Percentiles rank a stretch among this genome's conserved stretches.
Evolutionary conservation across 1,140 invertebrate species (phyloP).

Genomic region (Diachasmimorpha longicaudata): DNA sequence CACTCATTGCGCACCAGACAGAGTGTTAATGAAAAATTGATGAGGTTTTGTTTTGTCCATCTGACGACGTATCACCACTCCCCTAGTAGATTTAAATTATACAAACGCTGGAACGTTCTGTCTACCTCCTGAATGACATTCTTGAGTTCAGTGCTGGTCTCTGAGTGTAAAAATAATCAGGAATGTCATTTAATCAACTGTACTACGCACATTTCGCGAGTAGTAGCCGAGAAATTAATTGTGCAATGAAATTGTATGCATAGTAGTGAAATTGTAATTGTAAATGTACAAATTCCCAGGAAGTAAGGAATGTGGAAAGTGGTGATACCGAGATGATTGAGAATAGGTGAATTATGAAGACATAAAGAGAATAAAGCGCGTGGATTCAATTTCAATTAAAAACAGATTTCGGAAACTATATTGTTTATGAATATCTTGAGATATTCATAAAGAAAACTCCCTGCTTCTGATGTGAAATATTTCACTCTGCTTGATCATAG

Average conservation of each 20-base stretch:
- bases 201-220: background rate
- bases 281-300: background rate
- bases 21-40: too few species aligned
- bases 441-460: too few species aligned
- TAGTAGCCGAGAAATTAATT: constrained; percentile 1
- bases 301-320: background rate
- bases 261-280: background rate
- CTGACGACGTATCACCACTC: too few species aligned
- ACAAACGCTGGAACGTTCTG: constrained; percentile 35
- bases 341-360: background rate
- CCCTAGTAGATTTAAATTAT: background rate
- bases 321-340: background rate
- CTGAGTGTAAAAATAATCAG: constrained; percentile 12
- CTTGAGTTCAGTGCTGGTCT: constrained; percentile 38
- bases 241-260: background rate
- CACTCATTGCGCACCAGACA: too few species aligned
- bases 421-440: too few species aligned
- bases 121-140: constrained; percentile 15
- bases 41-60: too few species aligned
- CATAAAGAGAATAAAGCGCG: too few species aligned
- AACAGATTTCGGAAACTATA: too few species aligned
- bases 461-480: too few species aligned
- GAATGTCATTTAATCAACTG: background rate
- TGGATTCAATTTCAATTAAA: too few species aligned
- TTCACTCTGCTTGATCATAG: too few species aligned